phyloP scores from a whole-genome alignment of 1,140 invertebrate species.

The Venustaconcha ellipsiformis region DNA sequence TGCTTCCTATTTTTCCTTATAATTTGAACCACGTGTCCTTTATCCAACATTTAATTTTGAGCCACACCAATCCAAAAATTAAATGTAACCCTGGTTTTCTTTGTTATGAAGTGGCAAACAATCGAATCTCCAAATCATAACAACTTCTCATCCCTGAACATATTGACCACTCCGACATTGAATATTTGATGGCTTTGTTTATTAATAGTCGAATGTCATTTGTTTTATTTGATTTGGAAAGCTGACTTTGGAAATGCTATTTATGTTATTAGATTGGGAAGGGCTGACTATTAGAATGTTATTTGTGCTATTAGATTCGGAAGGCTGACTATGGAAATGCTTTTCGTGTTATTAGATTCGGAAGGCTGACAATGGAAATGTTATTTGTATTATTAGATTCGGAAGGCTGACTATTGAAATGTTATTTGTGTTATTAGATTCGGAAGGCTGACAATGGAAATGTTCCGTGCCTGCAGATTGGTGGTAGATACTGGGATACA shows the following conservation, averaged over 20 bases:
- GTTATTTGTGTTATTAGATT: slow-evolving; percentile 36
- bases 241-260: slow-evolving; percentile 59
- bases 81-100: not conserved
- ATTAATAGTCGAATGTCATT: too few species aligned
- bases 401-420: too few species aligned
- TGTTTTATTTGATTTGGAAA: slow-evolving; percentile 53
- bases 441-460: slow-evolving; percentile 63
- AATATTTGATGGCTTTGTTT: too few species aligned
- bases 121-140: not conserved
- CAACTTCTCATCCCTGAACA: not conserved
- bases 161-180: not conserved
- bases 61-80: not conserved
- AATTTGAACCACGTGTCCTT: too few species aligned
- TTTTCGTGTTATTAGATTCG: too few species aligned
- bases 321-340: too few species aligned
- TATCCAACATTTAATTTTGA: too few species aligned
- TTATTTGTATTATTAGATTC: too few species aligned
- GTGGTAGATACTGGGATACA: slow-evolving; percentile 71
- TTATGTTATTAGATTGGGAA: slow-evolving; percentile 51
- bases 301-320: too few species aligned
- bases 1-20: too few species aligned
- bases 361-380: too few species aligned
- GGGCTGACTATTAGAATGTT: too few species aligned
- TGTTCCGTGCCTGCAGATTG: slow-evolving; percentile 66
- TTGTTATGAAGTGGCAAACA: slow-evolving; percentile 2